Conservation (phyloP, 2,797 vertebrate genomes). For the Notolepis coatsorum region DNA sequence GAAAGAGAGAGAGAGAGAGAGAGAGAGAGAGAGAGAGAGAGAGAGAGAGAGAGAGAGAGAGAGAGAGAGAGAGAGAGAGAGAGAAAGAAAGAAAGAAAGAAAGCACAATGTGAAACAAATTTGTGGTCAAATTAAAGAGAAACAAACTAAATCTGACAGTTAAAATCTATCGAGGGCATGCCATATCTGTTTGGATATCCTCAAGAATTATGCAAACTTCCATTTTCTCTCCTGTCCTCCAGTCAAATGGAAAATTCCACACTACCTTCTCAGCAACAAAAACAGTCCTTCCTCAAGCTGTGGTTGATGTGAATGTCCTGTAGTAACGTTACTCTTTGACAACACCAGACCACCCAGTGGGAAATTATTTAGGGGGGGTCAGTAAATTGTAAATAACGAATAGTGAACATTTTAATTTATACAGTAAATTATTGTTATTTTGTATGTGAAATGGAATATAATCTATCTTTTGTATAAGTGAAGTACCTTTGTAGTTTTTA, state of each 20-base stretch:
- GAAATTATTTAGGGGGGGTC: constrained; percentile 45
- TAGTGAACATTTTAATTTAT: constrained; percentile 87
- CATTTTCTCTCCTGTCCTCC: constrained; percentile 51
- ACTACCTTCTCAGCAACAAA: constrained; percentile 29
- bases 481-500: constrained; percentile 87
- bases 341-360: constrained; percentile 27
- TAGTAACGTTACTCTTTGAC: constrained; percentile 42
- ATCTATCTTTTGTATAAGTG: constrained; percentile 88
- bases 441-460: constrained; percentile 87
- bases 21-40: constrained; percentile 15
- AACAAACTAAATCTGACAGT: constrained; percentile 70
- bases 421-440: constrained; percentile 90
- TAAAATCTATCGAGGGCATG: constrained; percentile 66
- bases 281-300: constrained; percentile 24
- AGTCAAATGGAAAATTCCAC: constrained; percentile 47
- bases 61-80: constrained; percentile 31
- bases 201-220: constrained; percentile 71
- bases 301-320: constrained; percentile 51
- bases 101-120: too few species aligned
- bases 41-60: constrained; percentile 1
- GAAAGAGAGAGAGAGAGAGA: not conserved
- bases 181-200: constrained; percentile 69
- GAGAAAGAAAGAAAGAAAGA: not conserved
- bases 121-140: constrained; percentile 60
- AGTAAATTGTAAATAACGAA: constrained; percentile 83